Evolutionary conservation across 1,140 invertebrate species (phyloP).

Genomic region (Agrilus planipennis): DNA sequence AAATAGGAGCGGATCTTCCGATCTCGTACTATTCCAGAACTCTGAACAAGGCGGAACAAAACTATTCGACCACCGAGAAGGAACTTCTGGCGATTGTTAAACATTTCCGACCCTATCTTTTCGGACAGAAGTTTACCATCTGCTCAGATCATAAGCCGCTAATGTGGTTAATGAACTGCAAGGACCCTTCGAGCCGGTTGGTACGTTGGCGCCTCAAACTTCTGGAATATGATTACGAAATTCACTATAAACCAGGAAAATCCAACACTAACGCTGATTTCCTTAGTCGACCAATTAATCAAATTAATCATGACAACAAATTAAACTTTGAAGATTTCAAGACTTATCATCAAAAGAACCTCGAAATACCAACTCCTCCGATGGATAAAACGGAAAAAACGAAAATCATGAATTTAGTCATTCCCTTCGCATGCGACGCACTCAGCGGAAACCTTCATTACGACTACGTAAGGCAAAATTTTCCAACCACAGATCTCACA

Average conservation of each 20-base stretch:
- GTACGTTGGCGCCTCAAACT: constrained; percentile 27
- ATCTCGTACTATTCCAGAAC: constrained; percentile 13
- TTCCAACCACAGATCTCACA: neutral
- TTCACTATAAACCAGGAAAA: constrained; percentile 24
- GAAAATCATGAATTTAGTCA: neutral
- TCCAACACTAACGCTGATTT: constrained; percentile 25
- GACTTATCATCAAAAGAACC: neutral
- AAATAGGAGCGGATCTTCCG: constrained; percentile 6
- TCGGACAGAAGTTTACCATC: constrained; percentile 24
- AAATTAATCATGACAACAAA: neutral
- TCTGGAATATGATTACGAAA: constrained; percentile 29
- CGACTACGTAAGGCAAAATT: constrained; percentile 1
- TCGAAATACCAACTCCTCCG: neutral
- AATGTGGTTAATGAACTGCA: neutral
- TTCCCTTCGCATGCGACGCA: neutral
- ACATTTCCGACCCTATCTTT: constrained; percentile 31
- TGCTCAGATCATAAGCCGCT: constrained; percentile 26
- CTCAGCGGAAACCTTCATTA: neutral
- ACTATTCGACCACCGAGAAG: constrained; percentile 23
- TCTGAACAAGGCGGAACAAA: constrained; percentile 18
- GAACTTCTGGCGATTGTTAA: constrained; percentile 29
- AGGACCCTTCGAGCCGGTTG: constrained; percentile 30
- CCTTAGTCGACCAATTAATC: constrained; percentile 7
- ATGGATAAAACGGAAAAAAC: neutral
- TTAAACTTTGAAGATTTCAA: neutral